Evolutionary conservation across 2,113 vertebrate genomes (phyloP).

Genomic region (Proteles cristata): DNA sequence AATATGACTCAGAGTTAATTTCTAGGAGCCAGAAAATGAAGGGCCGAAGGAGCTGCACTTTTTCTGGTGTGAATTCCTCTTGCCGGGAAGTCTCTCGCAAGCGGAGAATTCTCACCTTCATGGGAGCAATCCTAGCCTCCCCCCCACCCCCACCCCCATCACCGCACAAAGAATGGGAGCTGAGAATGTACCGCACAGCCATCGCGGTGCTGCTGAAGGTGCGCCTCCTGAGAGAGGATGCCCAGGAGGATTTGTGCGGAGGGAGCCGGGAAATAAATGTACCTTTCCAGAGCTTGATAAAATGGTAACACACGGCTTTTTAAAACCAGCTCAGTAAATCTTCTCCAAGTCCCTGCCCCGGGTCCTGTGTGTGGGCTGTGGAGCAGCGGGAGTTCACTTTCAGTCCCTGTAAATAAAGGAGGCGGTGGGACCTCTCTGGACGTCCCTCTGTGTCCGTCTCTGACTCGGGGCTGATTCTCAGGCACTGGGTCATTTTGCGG

Average conservation of each 20-base stretch:
- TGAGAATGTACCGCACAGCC: no score
- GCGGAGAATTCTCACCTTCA: not conserved
- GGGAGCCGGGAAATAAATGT: not conserved
- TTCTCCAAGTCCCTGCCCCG: not conserved
- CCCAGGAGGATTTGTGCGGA: not conserved
- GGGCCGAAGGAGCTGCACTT: not conserved
- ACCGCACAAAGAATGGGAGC: not conserved
- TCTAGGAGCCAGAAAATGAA: not conserved
- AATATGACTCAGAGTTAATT: not conserved
- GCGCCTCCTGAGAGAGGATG: not conserved
- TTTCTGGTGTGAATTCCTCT: not conserved
- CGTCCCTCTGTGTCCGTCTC: not conserved
- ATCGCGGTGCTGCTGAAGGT: not conserved
- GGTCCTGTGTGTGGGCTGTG: no score
- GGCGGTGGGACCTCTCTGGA: no score
- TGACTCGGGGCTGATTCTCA: not conserved
- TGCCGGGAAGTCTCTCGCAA: not conserved
- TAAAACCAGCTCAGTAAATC: not conserved
- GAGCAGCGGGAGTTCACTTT: not conserved
- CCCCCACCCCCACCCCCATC: not conserved
- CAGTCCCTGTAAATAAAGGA: not conserved
- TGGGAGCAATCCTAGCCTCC: accelerated
- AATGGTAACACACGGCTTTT: not conserved
- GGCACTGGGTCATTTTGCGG: not conserved
- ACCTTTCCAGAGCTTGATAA: not conserved